These are phyloP conservation scores for Corythoichthys intestinalis DNA, from an alignment of 2,113 vertebrate species.

Conservation along the genomic window DNA sequence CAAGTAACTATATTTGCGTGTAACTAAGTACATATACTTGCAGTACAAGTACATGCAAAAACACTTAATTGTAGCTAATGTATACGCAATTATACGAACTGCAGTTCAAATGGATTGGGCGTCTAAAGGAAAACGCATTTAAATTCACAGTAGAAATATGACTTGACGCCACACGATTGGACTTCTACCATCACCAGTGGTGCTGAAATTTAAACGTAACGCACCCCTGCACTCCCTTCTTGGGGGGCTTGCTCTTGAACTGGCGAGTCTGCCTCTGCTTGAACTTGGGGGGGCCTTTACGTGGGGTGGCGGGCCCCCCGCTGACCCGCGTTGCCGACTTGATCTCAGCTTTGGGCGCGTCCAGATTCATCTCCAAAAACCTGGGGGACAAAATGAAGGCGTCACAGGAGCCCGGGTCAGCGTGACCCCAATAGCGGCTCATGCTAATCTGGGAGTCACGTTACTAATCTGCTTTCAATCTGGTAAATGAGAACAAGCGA, in stretches of 20 bases:
- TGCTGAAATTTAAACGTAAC: conserved; percentile 15
- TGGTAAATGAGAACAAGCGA: conserved; percentile 59
- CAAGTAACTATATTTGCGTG: no score
- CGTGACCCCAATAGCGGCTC: conserved; percentile 69
- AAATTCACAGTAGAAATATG: no score
- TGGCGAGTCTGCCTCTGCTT: conserved; percentile 93
- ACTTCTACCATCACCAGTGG: no score
- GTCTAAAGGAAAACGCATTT: no score
- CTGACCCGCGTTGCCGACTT: conserved; percentile 86
- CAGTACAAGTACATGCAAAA: no score
- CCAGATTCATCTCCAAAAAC: conserved; percentile 80
- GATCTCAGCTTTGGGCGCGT: conserved; percentile 80
- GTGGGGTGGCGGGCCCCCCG: conserved; percentile 87
- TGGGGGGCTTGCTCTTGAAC: conserved; percentile 97
- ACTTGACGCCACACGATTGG: no score
- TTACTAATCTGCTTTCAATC: conserved; percentile 67
- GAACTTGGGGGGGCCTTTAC: conserved; percentile 92
- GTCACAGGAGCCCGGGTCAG: not conserved
- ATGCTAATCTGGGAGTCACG: conserved; percentile 72
- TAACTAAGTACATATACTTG: no score
- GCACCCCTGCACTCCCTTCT: conserved; percentile 93
- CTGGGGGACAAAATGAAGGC: not conserved
- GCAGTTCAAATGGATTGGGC: no score
- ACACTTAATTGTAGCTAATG: no score
- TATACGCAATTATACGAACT: no score